Conservation (phyloP, 2,797 vertebrate genomes). For the Oceanodroma leucorhoa region DNA sequence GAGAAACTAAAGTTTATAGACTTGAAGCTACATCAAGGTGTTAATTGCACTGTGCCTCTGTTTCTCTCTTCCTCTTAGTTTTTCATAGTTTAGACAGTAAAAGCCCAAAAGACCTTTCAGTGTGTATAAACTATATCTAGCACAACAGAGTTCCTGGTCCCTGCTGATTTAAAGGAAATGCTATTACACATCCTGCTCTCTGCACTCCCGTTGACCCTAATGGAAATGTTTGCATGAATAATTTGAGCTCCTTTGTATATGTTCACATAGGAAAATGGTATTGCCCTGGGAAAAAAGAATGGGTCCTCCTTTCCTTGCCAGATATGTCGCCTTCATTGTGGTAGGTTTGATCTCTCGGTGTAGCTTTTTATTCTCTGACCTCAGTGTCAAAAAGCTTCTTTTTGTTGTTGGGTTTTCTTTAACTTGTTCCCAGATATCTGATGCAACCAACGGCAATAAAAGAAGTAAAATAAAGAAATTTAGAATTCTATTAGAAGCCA, state of each 20-base stretch:
- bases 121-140: neutral
- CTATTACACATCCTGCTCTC: neutral
- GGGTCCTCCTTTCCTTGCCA: neutral
- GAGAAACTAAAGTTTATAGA: neutral
- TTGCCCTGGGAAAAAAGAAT: neutral
- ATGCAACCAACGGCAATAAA: conserved; percentile 1
- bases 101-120: neutral
- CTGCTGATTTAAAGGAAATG: neutral
- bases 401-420: neutral
- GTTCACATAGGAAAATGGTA: conserved; percentile 17
- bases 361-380: conserved; percentile 8
- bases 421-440: neutral
- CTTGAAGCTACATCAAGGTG: neutral
- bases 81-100: neutral
- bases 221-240: conserved; percentile 11
- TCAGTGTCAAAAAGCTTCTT: neutral
- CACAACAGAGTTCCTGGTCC: conserved; percentile 1
- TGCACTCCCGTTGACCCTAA: conserved; percentile 10
- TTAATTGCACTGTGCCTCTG: neutral
- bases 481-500: neutral
- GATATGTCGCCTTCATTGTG: neutral
- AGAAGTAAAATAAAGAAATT: conserved; percentile 32
- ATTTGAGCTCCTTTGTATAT: neutral
- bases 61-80: neutral
- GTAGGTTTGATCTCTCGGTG: neutral